Evolutionary conservation across 1,140 invertebrate genomes (phyloP).

Genomic region (Bombus polaris): DNA sequence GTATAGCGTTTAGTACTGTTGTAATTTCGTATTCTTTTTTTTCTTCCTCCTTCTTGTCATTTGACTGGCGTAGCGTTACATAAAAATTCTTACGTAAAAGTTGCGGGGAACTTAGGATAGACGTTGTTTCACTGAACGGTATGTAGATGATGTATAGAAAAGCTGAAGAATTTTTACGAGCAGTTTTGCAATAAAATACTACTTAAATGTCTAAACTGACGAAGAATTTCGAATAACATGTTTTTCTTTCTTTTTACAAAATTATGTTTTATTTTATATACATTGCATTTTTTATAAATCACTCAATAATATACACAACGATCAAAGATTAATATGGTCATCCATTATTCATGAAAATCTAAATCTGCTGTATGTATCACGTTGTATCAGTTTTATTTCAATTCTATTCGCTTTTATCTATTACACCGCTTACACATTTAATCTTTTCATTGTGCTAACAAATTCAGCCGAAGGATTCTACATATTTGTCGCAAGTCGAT

Average conservation of each 20-base stretch:
- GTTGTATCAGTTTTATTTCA: not conserved
- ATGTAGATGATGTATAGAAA: not conserved
- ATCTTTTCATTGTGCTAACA: not conserved
- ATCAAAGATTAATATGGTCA: not conserved
- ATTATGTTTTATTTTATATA: not conserved
- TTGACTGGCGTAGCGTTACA: not conserved
- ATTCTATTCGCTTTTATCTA: not conserved
- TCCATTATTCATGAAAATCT: not conserved
- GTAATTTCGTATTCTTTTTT: too few relatives aligned
- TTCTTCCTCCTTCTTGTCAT: not conserved
- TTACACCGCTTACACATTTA: not conserved
- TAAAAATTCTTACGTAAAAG: constrained; percentile 12
- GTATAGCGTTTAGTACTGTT: too few relatives aligned
- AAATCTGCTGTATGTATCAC: not conserved
- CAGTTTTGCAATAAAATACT: not conserved
- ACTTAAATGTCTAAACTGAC: not conserved
- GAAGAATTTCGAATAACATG: not conserved
- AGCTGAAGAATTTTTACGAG: not conserved
- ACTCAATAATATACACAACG: not conserved
- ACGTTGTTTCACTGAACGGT: not conserved
- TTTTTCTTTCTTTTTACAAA: not conserved
- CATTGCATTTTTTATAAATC: not conserved
- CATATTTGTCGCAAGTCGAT: too few relatives aligned
- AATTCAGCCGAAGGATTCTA: not conserved
- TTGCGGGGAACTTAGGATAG: not conserved